Conservation (phyloP, 2,888 invertebrate species). For the Agonopterix alstromeriana region DNA sequence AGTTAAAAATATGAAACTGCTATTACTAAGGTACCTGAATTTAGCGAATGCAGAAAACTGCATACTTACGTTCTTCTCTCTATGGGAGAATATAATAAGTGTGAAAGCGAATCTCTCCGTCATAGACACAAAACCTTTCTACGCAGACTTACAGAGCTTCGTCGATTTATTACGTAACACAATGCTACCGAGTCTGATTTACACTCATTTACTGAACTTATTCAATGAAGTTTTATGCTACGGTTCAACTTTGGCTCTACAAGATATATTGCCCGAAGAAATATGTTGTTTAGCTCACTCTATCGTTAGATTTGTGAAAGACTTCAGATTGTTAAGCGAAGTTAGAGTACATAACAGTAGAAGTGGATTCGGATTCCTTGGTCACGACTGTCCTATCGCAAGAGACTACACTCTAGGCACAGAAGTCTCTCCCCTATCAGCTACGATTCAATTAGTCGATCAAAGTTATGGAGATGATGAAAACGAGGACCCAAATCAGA, state of each 20-base stretch:
- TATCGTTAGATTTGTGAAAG: conserved; percentile 90
- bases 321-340: conserved; percentile 84
- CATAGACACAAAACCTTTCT: conserved; percentile 92
- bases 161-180: conserved; percentile 82
- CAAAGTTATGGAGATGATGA: conserved; percentile 67
- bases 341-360: conserved; percentile 59
- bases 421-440: conserved; percentile 45
- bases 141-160: conserved; percentile 88
- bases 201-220: conserved; percentile 89
- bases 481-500: conserved; percentile 43
- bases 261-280: conserved; percentile 91
- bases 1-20: conserved; percentile 81
- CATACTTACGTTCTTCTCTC: conserved; percentile 86
- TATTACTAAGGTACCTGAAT: conserved; percentile 76
- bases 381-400: conserved; percentile 55
- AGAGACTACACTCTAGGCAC: conserved; percentile 54
- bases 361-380: conserved; percentile 65
- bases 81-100: conserved; percentile 94
- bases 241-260: conserved; percentile 91
- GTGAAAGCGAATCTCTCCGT: conserved; percentile 93
- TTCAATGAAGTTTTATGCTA: conserved; percentile 95
- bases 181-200: conserved; percentile 86
- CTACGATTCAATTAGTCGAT: conserved; percentile 60
- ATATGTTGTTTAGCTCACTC: conserved; percentile 91
- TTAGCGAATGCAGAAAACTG: conserved; percentile 81